phyloP scores from a whole-genome alignment of 2,113 vertebrate species.

The Triplophysa siluroides region DNA sequence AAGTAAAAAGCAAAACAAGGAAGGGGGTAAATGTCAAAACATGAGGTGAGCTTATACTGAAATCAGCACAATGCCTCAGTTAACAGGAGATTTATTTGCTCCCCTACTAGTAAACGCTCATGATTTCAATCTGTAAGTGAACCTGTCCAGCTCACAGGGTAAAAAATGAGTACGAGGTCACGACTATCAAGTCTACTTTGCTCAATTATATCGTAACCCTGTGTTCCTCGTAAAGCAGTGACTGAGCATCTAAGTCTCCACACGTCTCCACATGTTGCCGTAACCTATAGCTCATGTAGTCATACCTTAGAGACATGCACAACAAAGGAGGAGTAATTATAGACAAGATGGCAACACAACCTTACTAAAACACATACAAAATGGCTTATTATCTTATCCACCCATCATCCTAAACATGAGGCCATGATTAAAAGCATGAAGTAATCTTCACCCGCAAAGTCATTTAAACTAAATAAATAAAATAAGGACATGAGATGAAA shows the following conservation, averaged over 20 bases:
- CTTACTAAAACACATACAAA: neutral
- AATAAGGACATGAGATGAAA: too few species aligned
- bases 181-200: conserved; percentile 29
- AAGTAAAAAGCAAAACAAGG: conserved; percentile 28
- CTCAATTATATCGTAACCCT: conserved; percentile 50
- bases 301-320: conserved; percentile 4
- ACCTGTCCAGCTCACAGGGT: conserved; percentile 40
- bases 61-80: conserved; percentile 41
- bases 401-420: too few species aligned
- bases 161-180: conserved; percentile 51
- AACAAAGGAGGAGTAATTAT: neutral
- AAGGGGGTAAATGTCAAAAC: conserved; percentile 40
- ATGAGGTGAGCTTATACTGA: conserved; percentile 52
- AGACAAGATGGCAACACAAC: neutral
- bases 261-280: conserved; percentile 14
- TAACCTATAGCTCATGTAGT: conserved; percentile 1
- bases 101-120: conserved; percentile 23
- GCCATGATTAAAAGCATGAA: too few species aligned
- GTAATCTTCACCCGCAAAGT: too few species aligned
- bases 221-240: conserved; percentile 42
- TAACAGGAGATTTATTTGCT: conserved; percentile 21
- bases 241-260: conserved; percentile 36
- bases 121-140: conserved; percentile 42
- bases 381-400: neutral
- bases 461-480: too few species aligned